Base-by-base conservation (phyloP, 2,797 vertebrate species). In the Sebastes diaconus region DNA sequence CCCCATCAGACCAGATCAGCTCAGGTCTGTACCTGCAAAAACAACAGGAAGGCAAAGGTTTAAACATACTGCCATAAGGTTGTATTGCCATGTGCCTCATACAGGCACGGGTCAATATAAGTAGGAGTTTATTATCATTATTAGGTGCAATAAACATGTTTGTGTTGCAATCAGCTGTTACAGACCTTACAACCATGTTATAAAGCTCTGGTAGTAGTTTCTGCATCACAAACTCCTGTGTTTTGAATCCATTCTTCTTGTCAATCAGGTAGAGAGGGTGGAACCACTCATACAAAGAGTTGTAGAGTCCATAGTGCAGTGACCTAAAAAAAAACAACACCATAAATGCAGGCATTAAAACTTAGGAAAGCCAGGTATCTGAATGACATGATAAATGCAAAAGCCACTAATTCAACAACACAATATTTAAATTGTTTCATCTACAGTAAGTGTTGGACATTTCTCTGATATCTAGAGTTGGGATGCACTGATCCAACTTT, bases 281-380 rank as follows among this genome's bases (percentile, higher is more conserved):
- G 85, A 99, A 99, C 98, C 98, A 99, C 84, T 99, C 98, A 52
- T 94, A 95, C 58, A 99, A 87, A 0, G 97, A 99, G 90, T 98
- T 96, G 82, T 99, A 99, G 5, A 99, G 94, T 27, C 98, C 98
- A 36, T 97, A 99, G 79, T 87, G 95, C 12, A 99, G 78, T 3
- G 97, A 97, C 88, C 98, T 99, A 81, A 58, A n/a, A n/a, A n/a
- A n/a, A n/a, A n/a, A n/a, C n/a, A n/a, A n/a, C n/a, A n/a, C n/a
- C n/a, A n/a, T n/a, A n/a, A 42, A n/a, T 6, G 2, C 7, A 60
- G n/a, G 16, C 22, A 58, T 22, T 16, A 9, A 60, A 29, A n/a
- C 22, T 8, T 9, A 14, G 12, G 9, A 64, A 30, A 65, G 8
- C 6, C 5, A 50, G 7, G 4, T 11, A 24, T 32, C 64, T 46